Percentiles rank a stretch among this genome's conserved stretches.
Evolutionary conservation across 2,113 vertebrate genomes (phyloP).

Genomic region (Ictidomys tridecemlineatus): DNA sequence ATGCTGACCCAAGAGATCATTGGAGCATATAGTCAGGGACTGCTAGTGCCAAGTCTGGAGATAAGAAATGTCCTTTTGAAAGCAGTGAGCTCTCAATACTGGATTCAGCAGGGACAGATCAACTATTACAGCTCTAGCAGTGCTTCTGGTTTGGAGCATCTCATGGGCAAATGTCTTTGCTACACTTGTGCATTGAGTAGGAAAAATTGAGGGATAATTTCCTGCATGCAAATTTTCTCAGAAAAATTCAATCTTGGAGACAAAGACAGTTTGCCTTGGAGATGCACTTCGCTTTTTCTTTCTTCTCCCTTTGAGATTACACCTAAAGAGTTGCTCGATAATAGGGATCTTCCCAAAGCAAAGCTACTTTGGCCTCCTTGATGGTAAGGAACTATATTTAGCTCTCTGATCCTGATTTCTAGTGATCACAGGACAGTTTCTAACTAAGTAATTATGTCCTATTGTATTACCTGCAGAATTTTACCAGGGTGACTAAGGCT

Average conservation of each 20-base stretch:
- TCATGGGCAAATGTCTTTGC: background rate
- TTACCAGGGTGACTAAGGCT: background rate
- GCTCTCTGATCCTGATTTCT: background rate
- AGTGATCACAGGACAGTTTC: background rate
- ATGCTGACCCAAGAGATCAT: background rate
- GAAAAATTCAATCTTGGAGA: background rate
- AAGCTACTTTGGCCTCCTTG: background rate
- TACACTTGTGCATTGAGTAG: background rate
- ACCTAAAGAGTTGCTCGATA: background rate
- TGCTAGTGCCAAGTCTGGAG: background rate
- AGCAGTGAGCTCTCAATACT: background rate
- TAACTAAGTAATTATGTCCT: background rate
- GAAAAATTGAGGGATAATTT: background rate
- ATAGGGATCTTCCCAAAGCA: background rate
- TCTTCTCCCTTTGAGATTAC: background rate
- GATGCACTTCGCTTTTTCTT: background rate
- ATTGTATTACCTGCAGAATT: background rate
- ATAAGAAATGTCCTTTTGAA: background rate
- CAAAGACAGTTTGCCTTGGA: background rate
- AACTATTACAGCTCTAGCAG: background rate
- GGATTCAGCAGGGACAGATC: background rate
- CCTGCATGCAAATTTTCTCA: background rate
- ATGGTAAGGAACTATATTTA: background rate
- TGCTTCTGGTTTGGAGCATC: background rate
- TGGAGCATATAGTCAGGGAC: background rate